Base-by-base conservation (phyloP, 2,113 vertebrate genomes). In the Glaucomys volans region DNA sequence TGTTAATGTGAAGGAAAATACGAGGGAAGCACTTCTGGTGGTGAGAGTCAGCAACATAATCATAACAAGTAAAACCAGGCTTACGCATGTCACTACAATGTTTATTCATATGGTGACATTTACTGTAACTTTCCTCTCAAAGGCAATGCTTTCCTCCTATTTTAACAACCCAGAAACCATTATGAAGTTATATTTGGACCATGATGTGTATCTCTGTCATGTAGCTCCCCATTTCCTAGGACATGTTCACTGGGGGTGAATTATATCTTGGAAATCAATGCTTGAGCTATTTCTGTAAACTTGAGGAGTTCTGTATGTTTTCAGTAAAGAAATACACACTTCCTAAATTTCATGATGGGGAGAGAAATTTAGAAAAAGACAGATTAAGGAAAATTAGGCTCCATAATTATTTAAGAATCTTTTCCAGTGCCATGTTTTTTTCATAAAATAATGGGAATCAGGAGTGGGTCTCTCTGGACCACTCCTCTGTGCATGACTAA, bases 61-160 rank as follows among this genome's bases (percentile, higher is more conserved):
- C 95, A 90, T 95, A 97, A 96, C 95, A 95, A 97, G 95, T 90
- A 92, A 96, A 97, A 97, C 90, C 95, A 97, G 95, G 94, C 96
- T 96, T 97, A 97, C 90, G 95, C 93, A 77, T 92, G 91, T 93
- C 95, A 94, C 94, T 79, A 22, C 85, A 52, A 88, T 97, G 96
- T 97, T 97, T 97, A 98, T 96, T 96, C 95, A 79, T 91, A 95
- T 79, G 91, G 87, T 97, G 97, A 97, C 96, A 95, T 98, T 98
- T 96, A 94, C 95, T 92, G 88, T 87, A 97, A 95, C 92, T 97
- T 97, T 96, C 76, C 95, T 98, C 95, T 92, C 94, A 95, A 96
- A 97, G 91, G 95, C 87, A 71, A 85, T 90, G 71, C 59, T 94
- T 97, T 95, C 91, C 74, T 89, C 75, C 35, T 47, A 85, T 62